Conservation (phyloP, 1,140 invertebrate species). For the Rhopalosiphum maidis region DNA sequence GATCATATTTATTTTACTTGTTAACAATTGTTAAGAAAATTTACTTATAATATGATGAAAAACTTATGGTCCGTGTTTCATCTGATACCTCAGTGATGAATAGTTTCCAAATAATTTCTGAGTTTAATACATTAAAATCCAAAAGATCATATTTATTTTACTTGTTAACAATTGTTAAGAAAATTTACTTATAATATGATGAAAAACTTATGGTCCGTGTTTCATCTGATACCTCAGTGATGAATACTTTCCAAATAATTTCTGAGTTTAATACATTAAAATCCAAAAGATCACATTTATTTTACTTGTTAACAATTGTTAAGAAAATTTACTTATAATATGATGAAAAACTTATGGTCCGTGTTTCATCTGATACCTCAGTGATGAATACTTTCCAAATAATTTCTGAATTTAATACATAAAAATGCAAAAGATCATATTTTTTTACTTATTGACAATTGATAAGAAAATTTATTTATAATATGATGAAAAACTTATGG, state of each 20-base stretch:
- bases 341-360: conserved; percentile 26
- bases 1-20: no score
- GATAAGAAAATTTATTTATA: not conserved
- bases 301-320: no score
- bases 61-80: conserved; percentile 37
- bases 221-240: conserved; percentile 51
- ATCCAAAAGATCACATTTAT: no score
- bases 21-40: no score
- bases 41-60: conserved; percentile 52
- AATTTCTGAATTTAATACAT: not conserved
- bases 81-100: conserved; percentile 14
- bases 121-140: no score
- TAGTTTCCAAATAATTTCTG: no score
- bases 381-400: not conserved
- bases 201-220: conserved; percentile 34
- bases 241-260: not conserved
- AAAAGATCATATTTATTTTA: no score
- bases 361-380: conserved; percentile 41
- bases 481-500: conserved; percentile 29
- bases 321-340: not conserved
- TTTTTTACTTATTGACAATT: not conserved
- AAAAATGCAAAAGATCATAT: no score
- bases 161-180: no score
- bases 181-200: not conserved
- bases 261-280: no score